phyloP scores from a whole-genome alignment of 2,797 vertebrate genomes.

The Tachyglossus aculeatus region DNA sequence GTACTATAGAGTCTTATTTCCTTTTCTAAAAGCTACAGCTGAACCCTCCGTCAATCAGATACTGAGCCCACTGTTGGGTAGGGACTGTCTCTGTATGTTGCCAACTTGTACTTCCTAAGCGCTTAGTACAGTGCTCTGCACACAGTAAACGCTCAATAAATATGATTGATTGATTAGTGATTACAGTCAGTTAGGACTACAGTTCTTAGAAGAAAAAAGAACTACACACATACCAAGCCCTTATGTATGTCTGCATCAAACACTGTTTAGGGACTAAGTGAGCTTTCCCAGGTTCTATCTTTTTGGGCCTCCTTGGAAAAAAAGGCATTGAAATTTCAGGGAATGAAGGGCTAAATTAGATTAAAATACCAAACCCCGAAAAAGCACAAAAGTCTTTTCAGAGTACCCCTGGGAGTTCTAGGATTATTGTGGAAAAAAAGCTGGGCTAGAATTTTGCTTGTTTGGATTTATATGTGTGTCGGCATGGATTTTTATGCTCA shows the following conservation, averaged over 20 bases:
- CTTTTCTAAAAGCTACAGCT: neutral
- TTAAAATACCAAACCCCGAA: neutral
- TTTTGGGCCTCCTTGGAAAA: neutral
- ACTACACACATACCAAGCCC: neutral
- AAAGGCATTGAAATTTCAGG: neutral
- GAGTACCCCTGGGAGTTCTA: neutral
- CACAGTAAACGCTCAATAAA: no score
- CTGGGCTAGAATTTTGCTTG: neutral
- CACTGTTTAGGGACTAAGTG: neutral
- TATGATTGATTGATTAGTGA: no score
- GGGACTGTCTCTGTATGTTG: no score
- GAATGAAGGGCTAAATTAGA: neutral
- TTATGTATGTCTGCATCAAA: neutral
- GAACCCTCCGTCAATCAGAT: neutral
- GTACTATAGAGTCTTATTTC: neutral
- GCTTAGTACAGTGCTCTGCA: no score
- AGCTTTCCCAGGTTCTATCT: neutral
- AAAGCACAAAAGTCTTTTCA: neutral
- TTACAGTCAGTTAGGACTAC: neutral
- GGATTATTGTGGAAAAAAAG: neutral
- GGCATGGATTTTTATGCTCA: neutral
- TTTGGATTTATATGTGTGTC: neutral
- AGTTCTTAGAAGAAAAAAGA: neutral
- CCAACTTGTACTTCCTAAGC: no score
- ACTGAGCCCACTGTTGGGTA: no score